Conservation (phyloP, 2,113 vertebrate species). For the Pyrgilauda ruficollis region DNA sequence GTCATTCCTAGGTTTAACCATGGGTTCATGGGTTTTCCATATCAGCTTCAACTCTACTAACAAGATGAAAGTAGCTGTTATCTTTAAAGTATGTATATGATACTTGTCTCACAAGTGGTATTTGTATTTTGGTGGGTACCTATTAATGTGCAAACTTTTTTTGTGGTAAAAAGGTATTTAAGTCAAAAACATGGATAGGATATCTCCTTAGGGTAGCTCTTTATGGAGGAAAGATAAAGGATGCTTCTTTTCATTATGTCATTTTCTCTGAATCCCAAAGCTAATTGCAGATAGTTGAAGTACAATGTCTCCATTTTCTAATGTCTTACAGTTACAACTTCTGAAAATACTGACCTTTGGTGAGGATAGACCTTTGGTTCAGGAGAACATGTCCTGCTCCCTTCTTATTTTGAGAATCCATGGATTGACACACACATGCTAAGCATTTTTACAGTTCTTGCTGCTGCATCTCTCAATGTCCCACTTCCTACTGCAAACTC, state of each 20-base stretch:
- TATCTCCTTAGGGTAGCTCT: not conserved
- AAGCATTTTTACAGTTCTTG: not conserved
- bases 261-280: not conserved
- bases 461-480: not conserved
- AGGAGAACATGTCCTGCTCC: not conserved
- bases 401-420: not conserved
- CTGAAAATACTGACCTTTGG: not conserved
- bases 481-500: not conserved
- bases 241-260: not conserved
- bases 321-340: not conserved
- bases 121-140: not conserved
- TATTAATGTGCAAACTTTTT: not conserved
- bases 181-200: not conserved
- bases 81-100: not conserved
- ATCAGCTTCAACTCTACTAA: not conserved
- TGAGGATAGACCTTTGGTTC: accelerated
- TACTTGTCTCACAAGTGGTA: not conserved
- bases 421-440: not conserved
- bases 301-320: not conserved
- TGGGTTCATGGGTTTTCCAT: not conserved
- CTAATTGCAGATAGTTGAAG: not conserved
- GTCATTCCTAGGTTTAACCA: not conserved
- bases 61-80: not conserved
- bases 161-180: not conserved
- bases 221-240: not conserved